phyloP scores from a whole-genome alignment of 2,797 vertebrate species.

The Masticophis lateralis region DNA sequence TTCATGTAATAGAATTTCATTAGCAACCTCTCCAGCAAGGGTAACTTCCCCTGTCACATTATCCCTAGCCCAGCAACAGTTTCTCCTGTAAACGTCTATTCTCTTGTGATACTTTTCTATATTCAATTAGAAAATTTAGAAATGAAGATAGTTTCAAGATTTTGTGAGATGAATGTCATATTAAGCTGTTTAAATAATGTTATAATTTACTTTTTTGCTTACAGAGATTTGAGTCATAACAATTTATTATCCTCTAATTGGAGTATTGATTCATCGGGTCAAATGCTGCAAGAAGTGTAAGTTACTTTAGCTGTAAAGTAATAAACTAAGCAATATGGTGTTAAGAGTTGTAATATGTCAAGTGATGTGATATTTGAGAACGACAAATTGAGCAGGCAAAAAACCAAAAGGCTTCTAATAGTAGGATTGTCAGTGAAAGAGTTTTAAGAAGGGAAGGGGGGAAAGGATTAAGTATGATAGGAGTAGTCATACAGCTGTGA shows the following conservation, averaged over 20 bases:
- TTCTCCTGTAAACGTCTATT: not conserved
- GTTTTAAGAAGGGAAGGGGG: not conserved
- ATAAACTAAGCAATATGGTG: not conserved
- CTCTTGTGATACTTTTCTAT: not conserved
- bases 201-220: conserved; percentile 44
- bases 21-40: not conserved
- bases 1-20: not conserved
- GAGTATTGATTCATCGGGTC: conserved; percentile 68
- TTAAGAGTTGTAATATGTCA: not conserved
- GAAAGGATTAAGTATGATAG: not conserved
- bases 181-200: not conserved
- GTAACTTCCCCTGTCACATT: not conserved
- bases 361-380: not conserved
- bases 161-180: not conserved
- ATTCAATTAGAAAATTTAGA: not conserved
- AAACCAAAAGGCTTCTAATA: not conserved
- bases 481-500: not conserved
- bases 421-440: not conserved
- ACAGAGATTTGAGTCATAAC: conserved; percentile 79
- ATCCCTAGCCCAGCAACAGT: not conserved
- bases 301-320: conserved; percentile 44
- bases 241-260: conserved; percentile 72
- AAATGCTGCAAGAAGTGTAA: conserved; percentile 78
- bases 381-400: not conserved
- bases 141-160: not conserved